phyloP scores from a whole-genome alignment of 2,113 vertebrate genomes.

The Taurulus bubalis region DNA sequence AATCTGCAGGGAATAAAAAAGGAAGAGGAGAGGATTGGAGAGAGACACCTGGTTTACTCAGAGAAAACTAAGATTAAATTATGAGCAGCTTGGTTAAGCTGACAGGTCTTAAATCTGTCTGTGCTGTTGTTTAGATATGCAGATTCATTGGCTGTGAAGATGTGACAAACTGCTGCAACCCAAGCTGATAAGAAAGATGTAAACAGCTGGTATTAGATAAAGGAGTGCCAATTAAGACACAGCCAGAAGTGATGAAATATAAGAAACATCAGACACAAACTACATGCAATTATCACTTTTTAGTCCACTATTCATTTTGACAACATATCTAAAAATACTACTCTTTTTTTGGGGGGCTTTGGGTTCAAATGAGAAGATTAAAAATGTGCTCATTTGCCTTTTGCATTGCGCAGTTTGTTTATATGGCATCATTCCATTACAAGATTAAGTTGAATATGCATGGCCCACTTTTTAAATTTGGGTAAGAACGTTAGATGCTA shows the following conservation, averaged over 20 bases:
- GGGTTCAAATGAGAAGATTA: conserved; percentile 1
- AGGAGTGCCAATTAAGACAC: conserved; percentile 32
- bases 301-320: background rate
- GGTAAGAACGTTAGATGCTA: background rate
- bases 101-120: conserved; percentile 51
- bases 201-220: conserved; percentile 46
- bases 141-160: conserved; percentile 44
- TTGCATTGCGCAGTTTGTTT: conserved; percentile 5
- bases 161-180: conserved; percentile 31
- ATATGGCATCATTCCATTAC: background rate
- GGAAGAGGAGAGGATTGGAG: background rate
- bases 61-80: conserved; percentile 23
- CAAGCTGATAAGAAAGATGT: conserved; percentile 32
- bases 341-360: background rate
- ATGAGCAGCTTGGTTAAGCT: conserved; percentile 46
- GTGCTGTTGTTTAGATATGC: conserved; percentile 41
- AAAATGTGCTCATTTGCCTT: background rate
- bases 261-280: background rate
- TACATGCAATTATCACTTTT: conserved; percentile 19
- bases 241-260: conserved; percentile 37
- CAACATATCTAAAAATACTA: background rate
- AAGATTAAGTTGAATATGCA: conserved; percentile 1
- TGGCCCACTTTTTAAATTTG: background rate
- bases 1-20: conserved; percentile 15
- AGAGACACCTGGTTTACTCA: conserved; percentile 18